These are phyloP conservation scores for Montipora capricornis DNA, from an alignment of 64 coral and sea anemone species.

Conservation along the genomic window DNA sequence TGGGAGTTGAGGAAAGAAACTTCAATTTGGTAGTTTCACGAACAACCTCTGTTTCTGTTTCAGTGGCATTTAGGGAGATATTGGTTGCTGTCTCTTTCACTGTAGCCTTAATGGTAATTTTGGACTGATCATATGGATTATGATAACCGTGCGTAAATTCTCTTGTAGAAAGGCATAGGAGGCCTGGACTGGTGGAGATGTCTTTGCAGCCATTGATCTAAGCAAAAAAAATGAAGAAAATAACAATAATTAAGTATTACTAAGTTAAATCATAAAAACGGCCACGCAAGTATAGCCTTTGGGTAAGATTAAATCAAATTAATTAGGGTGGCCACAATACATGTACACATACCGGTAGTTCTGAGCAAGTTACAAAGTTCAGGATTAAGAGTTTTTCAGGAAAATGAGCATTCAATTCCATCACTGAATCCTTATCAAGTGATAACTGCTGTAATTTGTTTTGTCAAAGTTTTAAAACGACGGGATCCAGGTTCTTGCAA, in stretches of 20 bases:
- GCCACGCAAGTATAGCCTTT: too few relatives aligned
- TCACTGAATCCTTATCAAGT: too few relatives aligned
- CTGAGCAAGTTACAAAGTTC: too few relatives aligned
- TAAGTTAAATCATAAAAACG: not conserved
- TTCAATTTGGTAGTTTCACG: conserved; percentile 44
- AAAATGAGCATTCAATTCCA: too few relatives aligned
- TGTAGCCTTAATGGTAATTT: conserved; percentile 61
- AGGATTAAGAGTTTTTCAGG: too few relatives aligned
- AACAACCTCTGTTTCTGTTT: conserved; percentile 38
- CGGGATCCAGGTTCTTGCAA: too few relatives aligned
- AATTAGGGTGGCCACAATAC: too few relatives aligned
- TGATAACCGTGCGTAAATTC: not conserved
- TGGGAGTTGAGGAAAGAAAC: conserved; percentile 60
- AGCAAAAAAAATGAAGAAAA: not conserved
- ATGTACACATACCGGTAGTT: too few relatives aligned
- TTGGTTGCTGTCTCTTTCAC: conserved; percentile 82
- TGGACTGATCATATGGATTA: not conserved
- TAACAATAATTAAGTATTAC: not conserved
- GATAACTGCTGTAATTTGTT: too few relatives aligned
- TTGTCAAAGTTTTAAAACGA: too few relatives aligned
- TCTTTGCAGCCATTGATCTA: conserved; percentile 86
- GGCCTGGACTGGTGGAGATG: conserved; percentile 37
- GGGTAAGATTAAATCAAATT: too few relatives aligned
- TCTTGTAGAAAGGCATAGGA: conserved; percentile 1
- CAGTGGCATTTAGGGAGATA: conserved; percentile 64